These are phyloP conservation scores for Schrankia costaestrigalis DNA, from an alignment of 2,888 invertebrate genomes.

Conservation along the genomic window DNA sequence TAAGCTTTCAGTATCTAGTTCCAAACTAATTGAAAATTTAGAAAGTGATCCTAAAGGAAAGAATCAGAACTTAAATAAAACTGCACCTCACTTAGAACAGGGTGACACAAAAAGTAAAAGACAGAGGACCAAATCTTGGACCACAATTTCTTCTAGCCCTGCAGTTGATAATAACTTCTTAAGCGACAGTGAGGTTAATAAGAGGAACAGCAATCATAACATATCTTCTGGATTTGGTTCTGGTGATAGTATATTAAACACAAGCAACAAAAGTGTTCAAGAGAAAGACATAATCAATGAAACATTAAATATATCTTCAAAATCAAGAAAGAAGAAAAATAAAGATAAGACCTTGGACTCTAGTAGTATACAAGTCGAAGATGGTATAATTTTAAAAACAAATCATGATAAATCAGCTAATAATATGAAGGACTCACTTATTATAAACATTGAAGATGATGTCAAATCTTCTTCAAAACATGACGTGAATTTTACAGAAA, in stretches of 20 bases:
- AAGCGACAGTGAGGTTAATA: constrained; percentile 52
- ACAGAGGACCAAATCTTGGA: constrained; percentile 61
- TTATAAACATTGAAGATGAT: background rate
- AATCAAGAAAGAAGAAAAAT: constrained; percentile 24
- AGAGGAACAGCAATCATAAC: constrained; percentile 35
- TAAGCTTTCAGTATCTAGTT: constrained; percentile 36
- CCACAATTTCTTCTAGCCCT: constrained; percentile 32
- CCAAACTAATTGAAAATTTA: constrained; percentile 42
- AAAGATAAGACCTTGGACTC: constrained; percentile 7
- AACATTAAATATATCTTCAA: constrained; percentile 10
- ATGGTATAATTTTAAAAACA: too few relatives aligned
- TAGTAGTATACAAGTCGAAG: too few relatives aligned
- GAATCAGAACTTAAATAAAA: constrained; percentile 45
- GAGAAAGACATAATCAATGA: constrained; percentile 3
- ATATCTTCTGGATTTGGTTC: constrained; percentile 13
- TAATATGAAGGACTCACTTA: background rate
- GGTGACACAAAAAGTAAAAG: constrained; percentile 39
- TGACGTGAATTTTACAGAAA: constrained; percentile 26
- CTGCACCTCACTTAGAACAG: constrained; percentile 41
- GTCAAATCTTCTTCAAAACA: background rate
- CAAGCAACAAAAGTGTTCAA: constrained; percentile 6
- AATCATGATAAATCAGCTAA: background rate
- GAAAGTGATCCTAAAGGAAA: constrained; percentile 31
- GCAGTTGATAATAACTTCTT: constrained; percentile 36
- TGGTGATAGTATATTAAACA: constrained; percentile 21